A percentile compares a stretch with the other conserved stretches of the same genome.
Conservation (phyloP, 2,888 invertebrate species). For the Allolobophora icterica region DNA sequence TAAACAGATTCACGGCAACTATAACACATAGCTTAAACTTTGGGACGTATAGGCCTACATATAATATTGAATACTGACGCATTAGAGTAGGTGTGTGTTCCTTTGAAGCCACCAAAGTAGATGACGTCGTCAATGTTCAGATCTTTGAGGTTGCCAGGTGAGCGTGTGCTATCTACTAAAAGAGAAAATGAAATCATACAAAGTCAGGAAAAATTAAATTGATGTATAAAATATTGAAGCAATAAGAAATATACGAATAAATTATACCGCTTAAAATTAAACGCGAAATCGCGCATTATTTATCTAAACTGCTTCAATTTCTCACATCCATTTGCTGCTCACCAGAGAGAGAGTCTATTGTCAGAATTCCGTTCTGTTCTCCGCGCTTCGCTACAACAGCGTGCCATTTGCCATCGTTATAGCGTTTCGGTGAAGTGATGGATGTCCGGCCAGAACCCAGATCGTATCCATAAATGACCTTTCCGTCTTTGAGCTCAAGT, state of each 20-base stretch:
- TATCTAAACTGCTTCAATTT: background rate
- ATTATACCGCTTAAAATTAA: too few relatives aligned
- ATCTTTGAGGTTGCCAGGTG: conserved; percentile 44
- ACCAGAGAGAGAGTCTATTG: conserved; percentile 13
- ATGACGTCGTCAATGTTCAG: conserved; percentile 74
- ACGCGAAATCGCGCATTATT: too few relatives aligned
- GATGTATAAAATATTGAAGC: too few relatives aligned
- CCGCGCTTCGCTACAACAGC: background rate
- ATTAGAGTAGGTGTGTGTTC: conserved; percentile 53
- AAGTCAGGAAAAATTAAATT: too few relatives aligned
- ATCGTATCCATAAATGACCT: conserved; percentile 70
- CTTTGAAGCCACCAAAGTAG: conserved; percentile 92
- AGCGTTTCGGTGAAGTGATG: conserved; percentile 76
- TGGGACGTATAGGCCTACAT: background rate
- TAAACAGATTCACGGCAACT: background rate
- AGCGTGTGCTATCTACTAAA: conserved; percentile 27
- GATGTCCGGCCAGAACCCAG: conserved; percentile 83
- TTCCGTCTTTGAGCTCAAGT: too few relatives aligned
- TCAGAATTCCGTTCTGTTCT: conserved; percentile 28
- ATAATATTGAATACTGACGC: conserved; percentile 35
- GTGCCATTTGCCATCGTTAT: conserved; percentile 88
- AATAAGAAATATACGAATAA: too few relatives aligned
- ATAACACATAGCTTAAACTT: background rate
- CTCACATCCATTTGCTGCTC: background rate
- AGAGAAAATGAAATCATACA: background rate